Conservation (phyloP, 2,113 vertebrate species). For the Leptocoma aspasia region DNA sequence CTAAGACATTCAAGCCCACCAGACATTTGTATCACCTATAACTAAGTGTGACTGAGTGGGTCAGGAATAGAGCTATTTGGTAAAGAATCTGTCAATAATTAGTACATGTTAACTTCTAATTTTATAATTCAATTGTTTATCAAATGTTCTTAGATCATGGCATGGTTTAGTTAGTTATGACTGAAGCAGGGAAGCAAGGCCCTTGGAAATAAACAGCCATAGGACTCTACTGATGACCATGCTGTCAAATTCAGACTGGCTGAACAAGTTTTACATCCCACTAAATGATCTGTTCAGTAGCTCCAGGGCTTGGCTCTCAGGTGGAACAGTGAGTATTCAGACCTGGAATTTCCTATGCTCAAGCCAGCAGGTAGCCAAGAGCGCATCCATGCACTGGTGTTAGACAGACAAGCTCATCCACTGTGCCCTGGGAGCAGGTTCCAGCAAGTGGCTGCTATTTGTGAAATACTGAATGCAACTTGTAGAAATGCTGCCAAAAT, state of each 20-base stretch:
- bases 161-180: not conserved
- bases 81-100: not conserved
- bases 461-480: not conserved
- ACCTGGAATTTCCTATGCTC: not conserved
- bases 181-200: not conserved
- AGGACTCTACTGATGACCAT: not conserved
- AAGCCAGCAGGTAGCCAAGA: not conserved
- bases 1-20: not conserved
- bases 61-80: not conserved
- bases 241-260: not conserved
- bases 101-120: not conserved
- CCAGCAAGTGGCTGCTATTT: not conserved
- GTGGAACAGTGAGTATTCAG: not conserved
- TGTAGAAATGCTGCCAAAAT: not conserved
- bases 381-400: fast-evolving
- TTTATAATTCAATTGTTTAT: not conserved
- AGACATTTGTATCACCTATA: not conserved
- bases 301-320: not conserved
- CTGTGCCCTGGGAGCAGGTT: fast-evolving
- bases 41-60: fast-evolving
- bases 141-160: not conserved
- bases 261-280: not conserved
- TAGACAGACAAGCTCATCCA: not conserved
- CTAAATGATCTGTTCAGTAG: not conserved
- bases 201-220: not conserved